Evolutionary conservation across 2,888 invertebrate genomes (phyloP).

Genomic region (Pteria penguin): DNA sequence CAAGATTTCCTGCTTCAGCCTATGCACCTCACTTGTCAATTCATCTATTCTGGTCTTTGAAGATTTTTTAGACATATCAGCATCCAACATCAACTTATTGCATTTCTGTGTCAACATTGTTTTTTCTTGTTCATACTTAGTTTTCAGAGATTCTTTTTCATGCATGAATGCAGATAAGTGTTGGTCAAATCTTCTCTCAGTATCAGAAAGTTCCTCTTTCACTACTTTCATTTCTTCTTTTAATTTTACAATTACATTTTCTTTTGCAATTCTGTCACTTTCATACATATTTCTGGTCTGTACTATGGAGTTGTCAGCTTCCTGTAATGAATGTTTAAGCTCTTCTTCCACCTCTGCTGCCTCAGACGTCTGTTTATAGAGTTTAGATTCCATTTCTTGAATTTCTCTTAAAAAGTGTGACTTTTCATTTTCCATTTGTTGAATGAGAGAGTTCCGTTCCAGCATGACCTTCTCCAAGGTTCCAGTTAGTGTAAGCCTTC

Average conservation of each 20-base stretch:
- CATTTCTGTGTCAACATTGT: conserved; percentile 27
- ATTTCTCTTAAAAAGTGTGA: conserved; percentile 36
- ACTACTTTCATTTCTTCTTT: conserved; percentile 48
- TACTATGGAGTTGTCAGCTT: conserved; percentile 25
- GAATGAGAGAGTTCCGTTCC: conserved; percentile 39
- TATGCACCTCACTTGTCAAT: conserved; percentile 22
- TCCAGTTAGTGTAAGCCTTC: conserved; percentile 46
- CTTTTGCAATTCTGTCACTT: conserved; percentile 44
- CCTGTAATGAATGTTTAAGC: conserved; percentile 38
- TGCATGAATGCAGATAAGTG: conserved; percentile 38
- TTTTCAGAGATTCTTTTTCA: conserved; percentile 42
- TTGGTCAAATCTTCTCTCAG: conserved; percentile 40
- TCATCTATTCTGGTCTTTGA: conserved; percentile 40
- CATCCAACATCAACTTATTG: conserved; percentile 37
- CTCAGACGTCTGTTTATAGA: conserved; percentile 32
- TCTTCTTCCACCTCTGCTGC: conserved; percentile 25
- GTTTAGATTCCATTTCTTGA: conserved; percentile 28
- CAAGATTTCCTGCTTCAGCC: conserved; percentile 40
- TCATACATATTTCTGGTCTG: conserved; percentile 41
- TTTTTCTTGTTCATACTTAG: conserved; percentile 35
- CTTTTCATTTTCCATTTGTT: conserved; percentile 34
- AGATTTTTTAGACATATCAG: conserved; percentile 23
- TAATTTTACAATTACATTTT: conserved; percentile 24
- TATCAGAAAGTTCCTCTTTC: conserved; percentile 45
- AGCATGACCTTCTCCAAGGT: conserved; percentile 47